A percentile compares a stretch with the other conserved stretches of the same genome.
phyloP scores from a whole-genome alignment of 2,113 vertebrate species.

The Hypanus sabinus region DNA sequence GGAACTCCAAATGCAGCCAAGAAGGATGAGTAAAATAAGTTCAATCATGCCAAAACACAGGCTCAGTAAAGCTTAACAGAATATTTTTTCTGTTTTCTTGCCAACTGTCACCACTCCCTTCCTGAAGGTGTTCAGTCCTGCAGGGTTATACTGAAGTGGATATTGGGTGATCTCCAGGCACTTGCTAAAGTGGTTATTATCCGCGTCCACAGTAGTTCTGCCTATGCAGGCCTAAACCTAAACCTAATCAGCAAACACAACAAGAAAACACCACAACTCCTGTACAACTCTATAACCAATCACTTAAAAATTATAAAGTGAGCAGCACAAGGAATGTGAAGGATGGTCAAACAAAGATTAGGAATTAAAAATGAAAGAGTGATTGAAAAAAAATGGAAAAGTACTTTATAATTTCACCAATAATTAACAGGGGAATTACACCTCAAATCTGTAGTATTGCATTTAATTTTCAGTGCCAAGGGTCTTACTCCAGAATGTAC shows the following conservation, averaged over 20 bases:
- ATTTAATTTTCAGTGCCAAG: not conserved
- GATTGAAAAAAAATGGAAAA: not conserved
- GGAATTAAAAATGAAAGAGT: not conserved
- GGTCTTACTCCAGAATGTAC: not conserved
- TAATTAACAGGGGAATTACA: not conserved
- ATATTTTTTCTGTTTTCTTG: slow-evolving; percentile 9
- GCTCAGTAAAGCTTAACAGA: slow-evolving; percentile 37
- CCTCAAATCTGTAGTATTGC: not conserved
- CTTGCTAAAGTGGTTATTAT: not conserved
- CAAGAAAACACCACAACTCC: no score
- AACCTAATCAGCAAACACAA: not conserved
- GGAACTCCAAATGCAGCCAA: slow-evolving; percentile 83
- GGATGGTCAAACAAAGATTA: not conserved
- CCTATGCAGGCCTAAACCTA: not conserved
- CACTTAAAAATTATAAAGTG: no score
- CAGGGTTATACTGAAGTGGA: not conserved
- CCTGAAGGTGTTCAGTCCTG: slow-evolving; percentile 6
- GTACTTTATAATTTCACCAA: not conserved
- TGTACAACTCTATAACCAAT: no score
- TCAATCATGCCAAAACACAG: slow-evolving; percentile 76
- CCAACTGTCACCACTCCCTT: not conserved
- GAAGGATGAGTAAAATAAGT: slow-evolving; percentile 82
- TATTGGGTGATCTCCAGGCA: slow-evolving; percentile 13
- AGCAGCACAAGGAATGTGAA: no score
- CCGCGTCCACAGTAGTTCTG: not conserved